Conservation (phyloP, 1,140 invertebrate genomes). For the Anastrepha obliqua region DNA sequence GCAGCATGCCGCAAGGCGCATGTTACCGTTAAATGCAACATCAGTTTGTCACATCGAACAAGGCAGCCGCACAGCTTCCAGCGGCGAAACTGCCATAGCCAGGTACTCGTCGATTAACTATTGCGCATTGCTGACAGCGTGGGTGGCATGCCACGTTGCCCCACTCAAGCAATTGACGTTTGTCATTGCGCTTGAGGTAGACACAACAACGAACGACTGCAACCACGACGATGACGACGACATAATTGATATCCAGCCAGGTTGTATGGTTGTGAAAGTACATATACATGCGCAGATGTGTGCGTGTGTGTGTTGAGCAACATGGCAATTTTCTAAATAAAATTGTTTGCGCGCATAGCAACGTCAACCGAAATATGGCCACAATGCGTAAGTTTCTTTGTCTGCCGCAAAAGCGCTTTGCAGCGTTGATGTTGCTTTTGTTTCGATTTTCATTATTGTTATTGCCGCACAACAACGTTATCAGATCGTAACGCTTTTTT, state of each 20-base stretch:
- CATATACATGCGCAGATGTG: not conserved
- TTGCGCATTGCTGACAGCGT: conserved; percentile 29
- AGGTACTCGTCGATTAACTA: not conserved
- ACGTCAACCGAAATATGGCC: not conserved
- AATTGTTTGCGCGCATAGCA: conserved; percentile 8
- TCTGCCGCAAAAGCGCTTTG: not conserved
- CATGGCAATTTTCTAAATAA: conserved; percentile 26
- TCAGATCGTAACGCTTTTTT: conserved; percentile 21
- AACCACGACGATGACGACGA: conserved; percentile 2
- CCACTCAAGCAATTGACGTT: conserved; percentile 50
- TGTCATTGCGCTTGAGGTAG: conserved; percentile 38
- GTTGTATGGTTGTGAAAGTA: not conserved
- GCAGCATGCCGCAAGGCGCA: conserved; percentile 18
- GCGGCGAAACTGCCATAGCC: conserved; percentile 3
- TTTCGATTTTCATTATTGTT: not conserved
- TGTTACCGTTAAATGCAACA: conserved; percentile 49
- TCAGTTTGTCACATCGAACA: conserved; percentile 51
- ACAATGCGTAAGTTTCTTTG: not conserved
- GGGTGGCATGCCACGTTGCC: conserved; percentile 36
- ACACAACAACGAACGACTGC: not conserved
- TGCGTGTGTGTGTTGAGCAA: not conserved
- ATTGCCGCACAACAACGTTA: not conserved
- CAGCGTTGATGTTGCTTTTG: not conserved
- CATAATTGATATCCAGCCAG: conserved; percentile 25
- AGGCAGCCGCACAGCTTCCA: conserved; percentile 45